phyloP scores from a whole-genome alignment of 2,888 invertebrate genomes.

The Pomacea canaliculata region DNA sequence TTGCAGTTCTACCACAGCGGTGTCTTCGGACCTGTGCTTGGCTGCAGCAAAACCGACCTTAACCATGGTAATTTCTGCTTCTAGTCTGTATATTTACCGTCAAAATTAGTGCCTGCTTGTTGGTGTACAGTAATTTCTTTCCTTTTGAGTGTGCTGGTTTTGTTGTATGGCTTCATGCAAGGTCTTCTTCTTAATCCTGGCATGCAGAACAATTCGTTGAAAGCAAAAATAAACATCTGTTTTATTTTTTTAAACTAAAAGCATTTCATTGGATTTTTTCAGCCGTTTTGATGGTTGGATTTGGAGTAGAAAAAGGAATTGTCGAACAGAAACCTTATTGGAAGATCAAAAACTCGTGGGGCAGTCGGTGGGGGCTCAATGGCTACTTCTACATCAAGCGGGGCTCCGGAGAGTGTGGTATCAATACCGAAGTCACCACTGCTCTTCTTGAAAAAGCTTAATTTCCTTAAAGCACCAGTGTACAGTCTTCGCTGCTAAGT shows the following conservation, averaged over 20 bases:
- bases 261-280: constrained; percentile 23
- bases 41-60: constrained; percentile 22
- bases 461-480: too few relatives aligned
- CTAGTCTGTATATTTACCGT: background rate
- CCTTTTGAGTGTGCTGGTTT: too few relatives aligned
- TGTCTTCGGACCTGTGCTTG: constrained; percentile 24
- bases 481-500: too few relatives aligned
- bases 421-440: constrained; percentile 62
- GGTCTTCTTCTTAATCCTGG: too few relatives aligned
- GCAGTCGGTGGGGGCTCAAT: constrained; percentile 57
- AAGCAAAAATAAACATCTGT: too few relatives aligned
- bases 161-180: too few relatives aligned
- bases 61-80: constrained; percentile 23
- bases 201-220: too few relatives aligned
- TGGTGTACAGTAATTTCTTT: background rate
- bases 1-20: constrained; percentile 43
- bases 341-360: constrained; percentile 64
- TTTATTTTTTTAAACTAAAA: too few relatives aligned
- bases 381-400: constrained; percentile 60
- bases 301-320: constrained; percentile 49
- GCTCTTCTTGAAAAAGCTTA: constrained; percentile 41
- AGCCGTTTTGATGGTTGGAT: constrained; percentile 61
- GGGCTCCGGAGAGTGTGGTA: constrained; percentile 56
- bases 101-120: background rate
- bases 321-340: constrained; percentile 53